phyloP scores from a whole-genome alignment of 1,140 invertebrate species.

The Adelges cooleyi region DNA sequence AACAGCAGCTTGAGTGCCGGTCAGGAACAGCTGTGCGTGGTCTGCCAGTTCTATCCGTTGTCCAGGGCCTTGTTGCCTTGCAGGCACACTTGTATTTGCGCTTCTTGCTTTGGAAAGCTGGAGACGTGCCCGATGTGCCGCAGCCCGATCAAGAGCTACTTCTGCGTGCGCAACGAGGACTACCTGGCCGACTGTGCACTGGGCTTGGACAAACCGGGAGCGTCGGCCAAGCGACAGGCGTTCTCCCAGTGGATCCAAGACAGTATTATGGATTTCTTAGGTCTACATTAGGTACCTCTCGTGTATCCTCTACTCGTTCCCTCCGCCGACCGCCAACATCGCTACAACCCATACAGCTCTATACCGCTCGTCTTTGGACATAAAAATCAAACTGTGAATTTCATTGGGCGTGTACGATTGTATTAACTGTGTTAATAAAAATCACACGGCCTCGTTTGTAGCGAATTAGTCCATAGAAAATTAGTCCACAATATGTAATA shows the following conservation, averaged over 20 bases:
- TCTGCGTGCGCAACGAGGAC: constrained; percentile 62
- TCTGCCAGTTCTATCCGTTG: constrained; percentile 62
- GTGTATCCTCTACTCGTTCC: too few relatives aligned
- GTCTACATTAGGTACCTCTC: constrained; percentile 40
- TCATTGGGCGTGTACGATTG: neutral
- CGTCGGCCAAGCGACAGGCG: constrained; percentile 30
- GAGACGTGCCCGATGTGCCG: constrained; percentile 73
- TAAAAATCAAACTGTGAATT: neutral
- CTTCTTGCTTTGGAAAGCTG: constrained; percentile 56
- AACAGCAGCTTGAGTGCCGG: constrained; percentile 28
- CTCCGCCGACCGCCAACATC: neutral
- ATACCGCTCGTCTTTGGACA: neutral
- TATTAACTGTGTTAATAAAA: neutral
- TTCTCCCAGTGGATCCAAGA: constrained; percentile 48
- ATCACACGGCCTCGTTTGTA: too few relatives aligned
- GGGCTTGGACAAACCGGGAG: constrained; percentile 30
- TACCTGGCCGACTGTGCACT: constrained; percentile 47
- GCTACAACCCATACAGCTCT: too few relatives aligned
- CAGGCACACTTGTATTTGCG: constrained; percentile 71
- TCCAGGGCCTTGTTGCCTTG: constrained; percentile 69
- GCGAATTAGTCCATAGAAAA: too few relatives aligned
- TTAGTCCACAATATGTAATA: too few relatives aligned
- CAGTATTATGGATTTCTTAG: constrained; percentile 50
- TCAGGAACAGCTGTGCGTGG: constrained; percentile 59
- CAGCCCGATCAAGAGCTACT: constrained; percentile 64